These are phyloP conservation scores for Danio kyathit DNA, from an alignment of 2,797 vertebrate species.

Conservation along the genomic window DNA sequence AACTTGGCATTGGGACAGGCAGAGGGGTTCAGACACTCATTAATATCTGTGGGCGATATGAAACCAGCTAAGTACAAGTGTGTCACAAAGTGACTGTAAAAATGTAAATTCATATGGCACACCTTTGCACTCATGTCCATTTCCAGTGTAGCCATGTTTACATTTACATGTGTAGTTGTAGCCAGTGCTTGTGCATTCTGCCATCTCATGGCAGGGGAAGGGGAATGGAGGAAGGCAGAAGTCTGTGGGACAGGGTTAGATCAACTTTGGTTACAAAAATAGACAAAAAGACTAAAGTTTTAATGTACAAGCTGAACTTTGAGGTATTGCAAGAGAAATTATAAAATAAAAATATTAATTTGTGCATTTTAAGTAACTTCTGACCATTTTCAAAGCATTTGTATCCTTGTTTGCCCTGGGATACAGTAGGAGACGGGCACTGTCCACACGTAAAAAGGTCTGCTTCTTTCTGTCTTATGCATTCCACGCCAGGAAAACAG, in stretches of 20 bases:
- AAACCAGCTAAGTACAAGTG: not conserved
- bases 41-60: constrained; percentile 72
- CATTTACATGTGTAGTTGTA: constrained; percentile 81
- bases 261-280: not conserved
- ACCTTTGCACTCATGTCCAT: constrained; percentile 83
- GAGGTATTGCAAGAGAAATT: not conserved
- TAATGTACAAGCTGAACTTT: not conserved
- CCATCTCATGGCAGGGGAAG: constrained; percentile 81
- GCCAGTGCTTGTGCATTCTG: constrained; percentile 76
- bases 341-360: not conserved
- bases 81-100: not conserved
- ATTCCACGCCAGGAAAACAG: constrained; percentile 80
- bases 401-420: constrained; percentile 74
- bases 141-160: constrained; percentile 76
- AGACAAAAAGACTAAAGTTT: not conserved
- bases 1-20: constrained; percentile 83
- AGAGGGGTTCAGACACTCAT: constrained; percentile 78
- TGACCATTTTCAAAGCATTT: constrained; percentile 85
- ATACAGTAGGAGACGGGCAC: constrained; percentile 76
- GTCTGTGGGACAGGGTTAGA: constrained; percentile 69
- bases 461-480: constrained; percentile 59
- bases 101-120: constrained; percentile 7
- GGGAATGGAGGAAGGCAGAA: constrained; percentile 80
- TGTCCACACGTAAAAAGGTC: constrained; percentile 75
- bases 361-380: constrained; percentile 46